Base-by-base conservation (phyloP, 2,113 vertebrate species). In the Callocephalon fimbriatum region DNA sequence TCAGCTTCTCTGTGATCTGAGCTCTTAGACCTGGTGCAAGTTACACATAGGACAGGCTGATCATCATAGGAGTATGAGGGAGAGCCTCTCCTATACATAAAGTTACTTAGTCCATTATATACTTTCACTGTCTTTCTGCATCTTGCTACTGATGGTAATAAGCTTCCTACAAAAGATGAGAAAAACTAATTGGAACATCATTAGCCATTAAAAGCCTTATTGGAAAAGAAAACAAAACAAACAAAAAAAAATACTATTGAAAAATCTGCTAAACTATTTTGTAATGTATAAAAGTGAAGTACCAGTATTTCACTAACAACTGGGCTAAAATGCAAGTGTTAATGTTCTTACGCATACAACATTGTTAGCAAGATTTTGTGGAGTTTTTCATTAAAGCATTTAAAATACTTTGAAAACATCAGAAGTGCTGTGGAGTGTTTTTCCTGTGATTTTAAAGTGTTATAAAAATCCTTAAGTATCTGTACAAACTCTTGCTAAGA, bases 381-480 rank as follows among this genome's bases (percentile, higher is more conserved):
- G 47, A 71, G 42, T 27, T 95, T 88, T 67, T 86, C 44, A 51
- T 88, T 45, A 56, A 63, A 91, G 15, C 20, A 20, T 72, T 88
- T 78, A 21, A 75, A 91, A 86, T n/a, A 48, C 47, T 93, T 84
- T 86, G 32, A 77, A 94, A 87, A 38, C 62, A 67, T 68, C 51
- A 35, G 44, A 81, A 93, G 31, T 81, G 40, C 75, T 31, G 23
- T 15, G 21, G 58, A 94, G 67, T 38, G 21, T 32, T 90, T 88
- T 74, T 67, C n/a, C 78, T 25, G 15, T 61, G 63, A 86, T 67
- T 88, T 61, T 78, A 23, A 93, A 95, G 22, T 56, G 38, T 86
- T 86, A 90, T 63, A 91, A 88, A 96, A 97, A 93, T 56, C 72
- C 75, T 93, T 68, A 59, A 84, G 38, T 40, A 81, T 86, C 94